These are phyloP conservation scores for Megaleporinus macrocephalus DNA, from an alignment of 2,113 vertebrate species.

Conservation along the genomic window DNA sequence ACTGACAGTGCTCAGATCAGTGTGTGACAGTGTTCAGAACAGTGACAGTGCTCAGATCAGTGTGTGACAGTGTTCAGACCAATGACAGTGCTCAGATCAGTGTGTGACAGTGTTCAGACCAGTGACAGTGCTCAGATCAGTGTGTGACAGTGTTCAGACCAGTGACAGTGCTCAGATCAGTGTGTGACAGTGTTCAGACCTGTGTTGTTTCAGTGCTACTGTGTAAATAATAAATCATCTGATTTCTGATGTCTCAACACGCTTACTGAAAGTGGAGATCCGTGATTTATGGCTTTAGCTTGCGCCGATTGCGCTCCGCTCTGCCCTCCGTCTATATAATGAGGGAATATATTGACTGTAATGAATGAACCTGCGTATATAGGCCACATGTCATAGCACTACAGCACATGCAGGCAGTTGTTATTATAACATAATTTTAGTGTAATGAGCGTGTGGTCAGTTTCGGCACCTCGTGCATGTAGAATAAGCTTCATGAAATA, in stretches of 20 bases:
- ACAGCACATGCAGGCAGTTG: background rate
- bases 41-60: too few relatives aligned
- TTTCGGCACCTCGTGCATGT: background rate
- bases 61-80: too few relatives aligned
- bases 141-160: too few relatives aligned
- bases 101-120: too few relatives aligned
- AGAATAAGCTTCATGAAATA: conserved; percentile 1
- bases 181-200: too few relatives aligned
- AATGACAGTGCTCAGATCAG: too few relatives aligned
- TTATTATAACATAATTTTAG: background rate
- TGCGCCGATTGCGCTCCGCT: background rate
- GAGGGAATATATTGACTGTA: background rate
- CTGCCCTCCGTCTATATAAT: background rate
- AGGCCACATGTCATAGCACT: background rate
- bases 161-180: too few relatives aligned
- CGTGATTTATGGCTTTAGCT: background rate
- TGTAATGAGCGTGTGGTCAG: background rate
- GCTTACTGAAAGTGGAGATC: background rate
- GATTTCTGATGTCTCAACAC: conserved; percentile 21
- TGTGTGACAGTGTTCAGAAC: too few relatives aligned
- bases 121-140: too few relatives aligned
- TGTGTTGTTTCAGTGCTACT: background rate
- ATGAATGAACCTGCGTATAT: background rate
- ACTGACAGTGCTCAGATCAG: too few relatives aligned
- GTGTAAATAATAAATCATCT: background rate